Conservation (phyloP, 2,888 invertebrate genomes). For the Gandaritis pyraliata region DNA sequence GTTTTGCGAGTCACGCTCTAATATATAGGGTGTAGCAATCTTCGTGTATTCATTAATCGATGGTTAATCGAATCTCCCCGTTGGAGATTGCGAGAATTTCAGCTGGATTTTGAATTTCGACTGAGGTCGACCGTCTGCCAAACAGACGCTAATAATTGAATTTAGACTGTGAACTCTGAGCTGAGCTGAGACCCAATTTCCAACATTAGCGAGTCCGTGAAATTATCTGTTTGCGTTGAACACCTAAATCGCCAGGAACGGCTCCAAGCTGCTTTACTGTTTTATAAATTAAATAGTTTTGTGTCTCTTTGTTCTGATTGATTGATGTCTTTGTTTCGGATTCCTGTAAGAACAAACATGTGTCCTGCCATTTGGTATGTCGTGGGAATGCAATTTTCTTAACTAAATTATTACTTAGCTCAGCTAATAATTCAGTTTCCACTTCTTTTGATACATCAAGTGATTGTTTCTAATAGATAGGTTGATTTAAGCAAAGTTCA, state of each 20-base stretch:
- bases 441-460: too few relatives aligned
- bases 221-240: constrained; percentile 53
- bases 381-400: neutral
- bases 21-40: too few relatives aligned
- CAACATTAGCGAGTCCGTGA: constrained; percentile 43
- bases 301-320: constrained; percentile 29
- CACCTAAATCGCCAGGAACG: constrained; percentile 43
- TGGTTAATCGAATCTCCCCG: constrained; percentile 57
- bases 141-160: constrained; percentile 56
- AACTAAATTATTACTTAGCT: too few relatives aligned
- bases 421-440: too few relatives aligned
- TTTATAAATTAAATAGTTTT: constrained; percentile 37
- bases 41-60: too few relatives aligned
- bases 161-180: constrained; percentile 50
- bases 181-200: constrained; percentile 42
- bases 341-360: constrained; percentile 13
- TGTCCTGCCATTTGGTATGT: constrained; percentile 13
- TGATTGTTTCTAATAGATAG: too few relatives aligned
- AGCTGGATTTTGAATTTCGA: constrained; percentile 43
- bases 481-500: too few relatives aligned
- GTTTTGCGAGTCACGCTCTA: too few relatives aligned
- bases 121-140: constrained; percentile 46
- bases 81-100: constrained; percentile 41
- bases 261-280: constrained; percentile 36
- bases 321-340: constrained; percentile 19